Base-by-base conservation (phyloP, 2,888 invertebrate genomes). In the Volucella inanis region DNA sequence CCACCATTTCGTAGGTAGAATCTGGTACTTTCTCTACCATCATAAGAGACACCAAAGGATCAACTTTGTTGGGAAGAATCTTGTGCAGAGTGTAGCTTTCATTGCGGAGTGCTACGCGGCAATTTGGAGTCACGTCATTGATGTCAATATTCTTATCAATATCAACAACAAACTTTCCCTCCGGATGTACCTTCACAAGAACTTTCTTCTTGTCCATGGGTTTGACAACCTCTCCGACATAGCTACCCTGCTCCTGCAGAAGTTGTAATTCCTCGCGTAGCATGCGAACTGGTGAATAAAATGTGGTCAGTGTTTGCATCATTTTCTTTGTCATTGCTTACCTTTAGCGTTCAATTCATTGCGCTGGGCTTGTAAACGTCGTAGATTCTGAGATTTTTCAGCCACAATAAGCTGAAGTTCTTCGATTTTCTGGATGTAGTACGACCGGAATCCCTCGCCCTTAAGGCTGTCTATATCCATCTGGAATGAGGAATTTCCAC, bases 161-260 rank as follows among this genome's bases (percentile, higher is more conserved):
- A 92, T 99, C 99, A 31, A 99, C 99, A 0, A 99, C 99, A 93
- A 99, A 99, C 93, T 99, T 99, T 84, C 99, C 99, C 93, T 99
- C 99, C 0, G 99, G 99, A 91, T 99, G 99, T 0, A 99, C 99
- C 93, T 99, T 99, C 0, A 99, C 99, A 0, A 99, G 94, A 0
- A 99, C 99, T 92, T 99, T 99, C 93, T 99, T 99, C 92, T 99
- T 99, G 92, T 99, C 99, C 99, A 99, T 99, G 0, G 99, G 98
- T 91, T 99, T 99, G 0, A 99, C 99, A 4, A 99, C 99, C 93
- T 99, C 99, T 10, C 99, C 99, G 2, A 99, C 99, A 93, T 99
- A 99, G 15, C 99, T 99, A 12, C 99, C 99, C 92, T 99, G 99
- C 90, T 99, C 99, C 91, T 97, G 97, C 11, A 99, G 93, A 38